Base-by-base conservation (phyloP, 1,140 invertebrate species). In the Babylonia areolata region DNA sequence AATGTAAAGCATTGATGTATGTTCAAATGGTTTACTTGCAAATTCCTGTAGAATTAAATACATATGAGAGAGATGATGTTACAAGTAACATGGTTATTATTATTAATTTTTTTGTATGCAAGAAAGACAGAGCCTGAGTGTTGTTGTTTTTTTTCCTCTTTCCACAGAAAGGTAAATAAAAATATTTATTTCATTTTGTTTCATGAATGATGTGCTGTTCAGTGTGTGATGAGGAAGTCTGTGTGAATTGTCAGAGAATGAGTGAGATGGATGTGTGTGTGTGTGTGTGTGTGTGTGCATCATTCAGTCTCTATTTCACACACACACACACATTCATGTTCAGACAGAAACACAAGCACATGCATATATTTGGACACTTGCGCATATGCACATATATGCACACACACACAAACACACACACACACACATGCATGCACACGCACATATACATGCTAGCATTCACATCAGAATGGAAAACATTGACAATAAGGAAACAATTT, bases 261-360 rank as follows among this genome's bases (percentile, higher is more conserved):
- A 15, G 15, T 46, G 42, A 15, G 9, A 20, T 64, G 58, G 9
- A 20, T 64, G 58, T 64, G 58, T 64, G 58, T 64, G 58, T 28
- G 28, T 28, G 28, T 64, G 58, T 64, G 15, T 64, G 58, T 64
- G 58, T 64, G 58, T 64, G 58, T 64, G 58, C 28, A 23, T 64
- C 9, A 20, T 6, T 51, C 20, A 11, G 46, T 51, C n/a, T n/a
- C n/a, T n/a, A n/a, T n/a, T 31, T 12, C 71, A 20, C 71, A 20
- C 71, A 75, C 71, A 35, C 71, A 75, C 71, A 75, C 71, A 75
- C 71, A 75, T 31, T 35, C 71, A 75, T 31, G 35, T 9, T 35
- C 31, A 75, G 23, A 35, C 33, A 75, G 6, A 75, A n/a, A 75
- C 71, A 75, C n/a, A 35, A n/a, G 35, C 33, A 75, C 35, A 33